Percentiles rank a stretch among this genome's conserved stretches.
Evolutionary conservation across 1,140 invertebrate genomes (phyloP).

Genomic region (Eurosta solidaginis): DNA sequence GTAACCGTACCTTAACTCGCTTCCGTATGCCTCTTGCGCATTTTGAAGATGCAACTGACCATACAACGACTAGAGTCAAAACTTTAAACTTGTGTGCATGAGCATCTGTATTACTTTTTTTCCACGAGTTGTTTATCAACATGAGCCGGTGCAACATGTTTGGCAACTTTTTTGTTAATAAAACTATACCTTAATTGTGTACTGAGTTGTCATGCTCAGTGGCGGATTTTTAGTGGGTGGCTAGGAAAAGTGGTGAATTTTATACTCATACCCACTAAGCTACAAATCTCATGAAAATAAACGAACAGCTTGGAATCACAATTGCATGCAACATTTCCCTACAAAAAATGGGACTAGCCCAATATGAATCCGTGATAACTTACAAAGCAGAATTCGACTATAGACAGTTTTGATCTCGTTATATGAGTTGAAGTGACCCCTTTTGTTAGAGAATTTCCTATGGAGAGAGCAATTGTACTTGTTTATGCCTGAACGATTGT

Average conservation of each 20-base stretch:
- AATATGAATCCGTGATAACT: no score
- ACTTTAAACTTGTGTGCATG: neutral
- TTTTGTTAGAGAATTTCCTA: no score
- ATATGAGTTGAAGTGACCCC: no score
- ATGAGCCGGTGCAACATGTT: constrained; percentile 16
- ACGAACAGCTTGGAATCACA: no score
- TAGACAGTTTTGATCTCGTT: no score
- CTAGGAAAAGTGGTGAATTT: neutral
- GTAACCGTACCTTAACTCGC: neutral
- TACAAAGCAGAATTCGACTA: no score
- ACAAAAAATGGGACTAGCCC: no score
- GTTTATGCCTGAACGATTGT: no score
- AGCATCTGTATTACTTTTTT: neutral
- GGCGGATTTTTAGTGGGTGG: neutral
- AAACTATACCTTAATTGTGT: neutral
- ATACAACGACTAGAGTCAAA: neutral
- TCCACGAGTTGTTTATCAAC: neutral
- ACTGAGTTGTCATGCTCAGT: neutral
- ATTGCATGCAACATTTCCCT: no score
- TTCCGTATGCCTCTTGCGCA: neutral
- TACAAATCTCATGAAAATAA: no score
- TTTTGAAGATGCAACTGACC: constrained; percentile 15
- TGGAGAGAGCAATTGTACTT: no score
- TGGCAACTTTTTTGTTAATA: neutral
- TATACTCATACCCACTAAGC: no score